These are phyloP conservation scores for Thysanoteuthis rhombus DNA, from an alignment of 2,888 invertebrate species.

Conservation along the genomic window DNA sequence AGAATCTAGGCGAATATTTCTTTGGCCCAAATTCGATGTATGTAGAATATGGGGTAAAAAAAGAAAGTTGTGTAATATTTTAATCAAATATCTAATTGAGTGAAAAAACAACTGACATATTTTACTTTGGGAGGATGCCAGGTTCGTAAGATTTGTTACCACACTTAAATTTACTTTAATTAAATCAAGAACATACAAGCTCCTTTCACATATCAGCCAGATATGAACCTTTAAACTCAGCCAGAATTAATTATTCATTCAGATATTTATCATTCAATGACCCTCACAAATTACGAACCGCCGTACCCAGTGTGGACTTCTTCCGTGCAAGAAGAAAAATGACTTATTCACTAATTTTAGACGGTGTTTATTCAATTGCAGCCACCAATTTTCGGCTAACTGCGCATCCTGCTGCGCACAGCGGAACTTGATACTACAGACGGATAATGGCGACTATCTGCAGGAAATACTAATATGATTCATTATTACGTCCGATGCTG, in stretches of 20 bases:
- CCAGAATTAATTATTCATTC: not conserved
- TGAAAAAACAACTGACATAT: too few relatives aligned
- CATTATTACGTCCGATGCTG: not conserved
- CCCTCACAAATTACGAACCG: not conserved
- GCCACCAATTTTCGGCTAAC: constrained; percentile 12
- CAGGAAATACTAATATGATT: constrained; percentile 12
- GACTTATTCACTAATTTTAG: not conserved
- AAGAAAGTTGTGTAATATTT: too few relatives aligned
- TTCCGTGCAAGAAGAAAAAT: not conserved
- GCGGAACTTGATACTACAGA: not conserved
- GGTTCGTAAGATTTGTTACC: not conserved
- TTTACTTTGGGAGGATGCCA: too few relatives aligned
- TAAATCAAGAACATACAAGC: not conserved
- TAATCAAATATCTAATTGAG: too few relatives aligned
- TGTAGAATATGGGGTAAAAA: too few relatives aligned
- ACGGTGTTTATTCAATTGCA: not conserved
- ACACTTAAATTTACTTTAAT: not conserved
- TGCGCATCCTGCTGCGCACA: constrained; percentile 12
- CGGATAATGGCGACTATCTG: not conserved
- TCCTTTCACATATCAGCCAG: not conserved
- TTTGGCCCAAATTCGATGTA: too few relatives aligned
- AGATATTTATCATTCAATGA: not conserved
- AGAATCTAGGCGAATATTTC: too few relatives aligned
- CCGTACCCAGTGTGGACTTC: not conserved
- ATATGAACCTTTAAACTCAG: not conserved